Base-by-base conservation (phyloP, 2,888 invertebrate genomes). In the Uloborus plumipes region DNA sequence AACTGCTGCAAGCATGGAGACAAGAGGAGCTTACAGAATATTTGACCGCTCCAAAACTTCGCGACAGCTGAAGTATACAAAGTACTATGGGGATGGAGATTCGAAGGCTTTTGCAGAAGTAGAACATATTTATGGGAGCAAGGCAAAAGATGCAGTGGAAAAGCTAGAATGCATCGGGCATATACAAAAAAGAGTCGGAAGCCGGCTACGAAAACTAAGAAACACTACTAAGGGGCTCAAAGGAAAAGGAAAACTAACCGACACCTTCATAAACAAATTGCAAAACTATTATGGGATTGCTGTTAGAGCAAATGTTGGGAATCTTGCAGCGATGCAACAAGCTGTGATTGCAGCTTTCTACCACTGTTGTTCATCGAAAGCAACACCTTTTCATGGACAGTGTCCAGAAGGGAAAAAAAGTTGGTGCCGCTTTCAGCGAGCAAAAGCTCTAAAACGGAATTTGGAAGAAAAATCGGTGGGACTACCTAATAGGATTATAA, bases 261-360 rank as follows among this genome's bases (percentile, higher is more conserved):
- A 49, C 50, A 22, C 20, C 26, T 59, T 75, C 14, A 66, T 67
- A 15, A 59, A 75, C 13, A 66, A 59, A n/a, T 15, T 67, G 14
- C 75, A 75, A 49, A 75, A 67, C 14, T 75, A 75, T 26, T 75
- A 75, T 47, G 49, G 58, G 3, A 75, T 75, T 31, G 66, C 66
- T 18, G 59, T 75, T 1, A 13, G 59, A 6, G 50, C 31, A 1
- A 75, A 59, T 50, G 49, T 66, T 2, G 31, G 22, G 15, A 50
- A 67, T 9, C 14, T 74, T 1, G n/a, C 26, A 66, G 7, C 9
- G 0, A 49, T 75, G 59, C 71, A 59, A 22, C 1, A 15, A 4
- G 58, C 39, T 16, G 49, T 59, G 0, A 59, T 75, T 20, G 66
- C 67, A n/a, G 61, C 50, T 39, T 26, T 67, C n/a, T 66, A 50